Evolutionary conservation across 2,113 vertebrate species (phyloP).

Genomic region (Okapia johnstoni): DNA sequence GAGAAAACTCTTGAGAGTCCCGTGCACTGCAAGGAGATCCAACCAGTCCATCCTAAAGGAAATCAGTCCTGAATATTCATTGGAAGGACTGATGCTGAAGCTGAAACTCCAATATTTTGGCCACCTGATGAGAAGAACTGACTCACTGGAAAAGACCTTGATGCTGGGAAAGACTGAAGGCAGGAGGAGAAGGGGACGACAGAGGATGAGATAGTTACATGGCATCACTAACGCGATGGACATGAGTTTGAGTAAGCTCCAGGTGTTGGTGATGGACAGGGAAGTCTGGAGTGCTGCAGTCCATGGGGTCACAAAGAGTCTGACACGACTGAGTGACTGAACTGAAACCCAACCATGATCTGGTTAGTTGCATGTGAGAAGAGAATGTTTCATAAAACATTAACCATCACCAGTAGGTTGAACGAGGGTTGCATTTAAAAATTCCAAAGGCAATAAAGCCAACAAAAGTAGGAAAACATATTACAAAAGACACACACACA

Average conservation of each 20-base stretch:
- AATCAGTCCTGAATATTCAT: background rate
- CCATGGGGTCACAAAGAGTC: background rate
- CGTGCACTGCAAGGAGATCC: background rate
- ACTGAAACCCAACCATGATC: background rate
- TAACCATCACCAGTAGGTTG: background rate
- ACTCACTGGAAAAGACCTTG: background rate
- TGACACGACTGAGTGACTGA: rapidly evolving
- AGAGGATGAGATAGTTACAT: background rate
- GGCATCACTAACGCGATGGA: background rate
- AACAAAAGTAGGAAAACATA: background rate
- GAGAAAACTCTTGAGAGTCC: background rate
- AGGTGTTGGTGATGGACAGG: background rate
- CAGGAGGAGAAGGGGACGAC: background rate
- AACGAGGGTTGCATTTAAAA: background rate
- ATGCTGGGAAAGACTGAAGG: background rate
- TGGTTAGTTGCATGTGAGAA: background rate
- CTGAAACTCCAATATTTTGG: background rate
- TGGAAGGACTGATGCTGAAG: background rate
- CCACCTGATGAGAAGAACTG: background rate
- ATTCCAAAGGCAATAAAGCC: background rate
- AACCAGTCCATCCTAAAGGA: background rate
- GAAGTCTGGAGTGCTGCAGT: rapidly evolving
- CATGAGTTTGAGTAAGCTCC: background rate
- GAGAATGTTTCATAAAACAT: background rate
- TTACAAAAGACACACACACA: background rate